Conservation (phyloP, 2,113 vertebrate genomes). For the Epinephelus moara region DNA sequence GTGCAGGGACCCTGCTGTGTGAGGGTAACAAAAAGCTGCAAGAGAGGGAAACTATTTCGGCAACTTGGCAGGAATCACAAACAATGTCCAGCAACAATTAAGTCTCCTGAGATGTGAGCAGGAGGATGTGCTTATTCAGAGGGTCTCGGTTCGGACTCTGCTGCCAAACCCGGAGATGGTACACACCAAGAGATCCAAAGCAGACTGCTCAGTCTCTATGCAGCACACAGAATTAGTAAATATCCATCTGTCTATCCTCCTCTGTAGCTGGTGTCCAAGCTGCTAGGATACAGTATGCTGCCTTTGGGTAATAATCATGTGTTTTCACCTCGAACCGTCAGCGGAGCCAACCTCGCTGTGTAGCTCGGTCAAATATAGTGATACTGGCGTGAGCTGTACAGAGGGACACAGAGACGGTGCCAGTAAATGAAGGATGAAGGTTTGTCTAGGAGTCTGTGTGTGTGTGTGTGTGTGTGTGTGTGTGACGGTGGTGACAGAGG, state of each 20-base stretch:
- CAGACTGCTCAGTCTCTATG: conserved; percentile 39
- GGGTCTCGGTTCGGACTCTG: background rate
- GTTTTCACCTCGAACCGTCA: conserved; percentile 25
- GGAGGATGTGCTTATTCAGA: conserved; percentile 52
- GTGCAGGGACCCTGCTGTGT: conserved; percentile 53
- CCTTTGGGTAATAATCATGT: conserved; percentile 44
- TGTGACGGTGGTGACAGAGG: conserved; percentile 26
- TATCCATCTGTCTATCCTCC: conserved; percentile 50
- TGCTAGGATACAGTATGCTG: conserved; percentile 40
- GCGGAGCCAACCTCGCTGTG: conserved; percentile 9
- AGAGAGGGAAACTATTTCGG: conserved; percentile 48
- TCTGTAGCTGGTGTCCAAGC: conserved; percentile 44
- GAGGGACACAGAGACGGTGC: conserved; percentile 34
- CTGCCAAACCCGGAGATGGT: conserved; percentile 41
- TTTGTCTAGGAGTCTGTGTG: conserved; percentile 33
- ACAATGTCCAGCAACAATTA: conserved; percentile 64
- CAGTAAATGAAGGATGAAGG: conserved; percentile 72
- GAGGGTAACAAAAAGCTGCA: conserved; percentile 42
- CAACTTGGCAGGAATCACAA: conserved; percentile 64
- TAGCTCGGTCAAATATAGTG: conserved; percentile 25
- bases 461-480: conserved; percentile 2
- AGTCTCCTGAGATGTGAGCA: conserved; percentile 53
- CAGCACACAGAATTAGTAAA: conserved; percentile 54
- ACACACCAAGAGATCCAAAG: conserved; percentile 31
- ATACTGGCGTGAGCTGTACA: conserved; percentile 31